A percentile compares a stretch with the other conserved stretches of the same genome.
phyloP scores from a whole-genome alignment of 2,888 invertebrate genomes.

The Glaucopsyche alexis region DNA sequence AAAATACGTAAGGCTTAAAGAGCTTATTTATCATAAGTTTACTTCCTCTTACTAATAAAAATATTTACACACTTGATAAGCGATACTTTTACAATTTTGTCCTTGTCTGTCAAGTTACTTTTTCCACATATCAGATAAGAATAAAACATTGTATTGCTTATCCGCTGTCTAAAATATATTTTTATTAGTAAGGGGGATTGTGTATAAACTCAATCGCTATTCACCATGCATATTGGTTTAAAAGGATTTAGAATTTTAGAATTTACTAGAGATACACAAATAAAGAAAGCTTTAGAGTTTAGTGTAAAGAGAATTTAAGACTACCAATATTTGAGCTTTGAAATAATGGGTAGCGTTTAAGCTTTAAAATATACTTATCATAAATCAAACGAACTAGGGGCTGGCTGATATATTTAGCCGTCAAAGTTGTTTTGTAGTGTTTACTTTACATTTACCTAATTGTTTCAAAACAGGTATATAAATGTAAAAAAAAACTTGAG shows the following conservation, averaged over 20 bases:
- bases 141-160: no score
- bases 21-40: no score
- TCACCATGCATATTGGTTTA: background rate
- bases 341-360: slow-evolving; percentile 2
- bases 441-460: background rate
- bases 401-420: background rate
- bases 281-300: background rate
- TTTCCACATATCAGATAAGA: no score
- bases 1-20: no score
- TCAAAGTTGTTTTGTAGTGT: background rate
- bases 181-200: no score
- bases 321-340: background rate
- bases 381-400: background rate
- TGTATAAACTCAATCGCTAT: background rate
- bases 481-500: no score
- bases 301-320: background rate
- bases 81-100: no score
- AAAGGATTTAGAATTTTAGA: no score
- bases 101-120: no score
- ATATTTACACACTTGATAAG: no score
- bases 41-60: no score
- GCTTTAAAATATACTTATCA: slow-evolving; percentile 1
- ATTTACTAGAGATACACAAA: background rate
- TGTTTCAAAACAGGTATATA: background rate
- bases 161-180: no score